Conservation (phyloP, 2,888 invertebrate genomes). For the Rhimphoctona megacephalus region DNA sequence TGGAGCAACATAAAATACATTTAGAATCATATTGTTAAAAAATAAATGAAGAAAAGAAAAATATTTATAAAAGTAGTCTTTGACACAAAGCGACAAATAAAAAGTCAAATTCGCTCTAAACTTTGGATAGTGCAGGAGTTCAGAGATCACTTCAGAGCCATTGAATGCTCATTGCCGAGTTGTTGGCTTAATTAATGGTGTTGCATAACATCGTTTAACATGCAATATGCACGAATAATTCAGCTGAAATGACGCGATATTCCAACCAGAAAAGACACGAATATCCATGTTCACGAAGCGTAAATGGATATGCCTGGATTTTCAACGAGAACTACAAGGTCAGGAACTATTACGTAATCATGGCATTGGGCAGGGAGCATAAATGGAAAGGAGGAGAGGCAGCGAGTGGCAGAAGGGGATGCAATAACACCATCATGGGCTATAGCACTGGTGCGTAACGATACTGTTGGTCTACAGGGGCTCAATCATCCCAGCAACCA, state of each 20-base stretch:
- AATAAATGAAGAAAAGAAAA: background rate
- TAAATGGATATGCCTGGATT: slow-evolving; percentile 18
- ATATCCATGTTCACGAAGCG: slow-evolving; percentile 8
- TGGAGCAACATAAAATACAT: too few relatives aligned
- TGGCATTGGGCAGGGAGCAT: slow-evolving; percentile 3
- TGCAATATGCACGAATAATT: background rate
- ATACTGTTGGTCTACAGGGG: slow-evolving; percentile 17
- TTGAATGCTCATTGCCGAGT: background rate
- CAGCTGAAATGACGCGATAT: background rate
- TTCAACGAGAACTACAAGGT: background rate
- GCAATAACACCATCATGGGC: slow-evolving; percentile 19
- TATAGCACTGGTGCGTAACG: slow-evolving; percentile 30
- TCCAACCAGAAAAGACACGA: background rate
- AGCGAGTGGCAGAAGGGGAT: background rate
- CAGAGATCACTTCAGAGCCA: background rate
- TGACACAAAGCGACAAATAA: background rate
- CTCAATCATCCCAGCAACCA: slow-evolving; percentile 43
- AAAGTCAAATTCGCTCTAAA: background rate
- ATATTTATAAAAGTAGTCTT: background rate
- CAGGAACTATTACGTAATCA: slow-evolving; percentile 2
- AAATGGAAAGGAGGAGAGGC: background rate
- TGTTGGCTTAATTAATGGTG: background rate
- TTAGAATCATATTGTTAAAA: too few relatives aligned
- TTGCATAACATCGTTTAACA: background rate
- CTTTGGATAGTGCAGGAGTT: background rate